Evolutionary conservation across 2,113 vertebrate species (phyloP), one percentile per base, ranked within the genome.

Genomic region (Thalassoma bifasciatum): DNA sequence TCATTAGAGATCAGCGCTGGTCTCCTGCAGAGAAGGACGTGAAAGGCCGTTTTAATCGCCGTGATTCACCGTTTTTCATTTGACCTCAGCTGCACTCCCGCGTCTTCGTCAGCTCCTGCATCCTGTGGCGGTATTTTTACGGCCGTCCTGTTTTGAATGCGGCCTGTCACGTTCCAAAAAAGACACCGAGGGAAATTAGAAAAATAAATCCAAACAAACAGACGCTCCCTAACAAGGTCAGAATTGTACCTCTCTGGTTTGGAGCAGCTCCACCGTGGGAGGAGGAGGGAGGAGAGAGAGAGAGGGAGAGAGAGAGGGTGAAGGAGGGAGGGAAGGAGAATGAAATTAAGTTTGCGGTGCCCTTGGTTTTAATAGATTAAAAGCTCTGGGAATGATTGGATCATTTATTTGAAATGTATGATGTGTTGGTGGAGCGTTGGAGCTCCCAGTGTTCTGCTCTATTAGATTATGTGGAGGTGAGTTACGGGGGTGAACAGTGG

Each of bases 341-440:
- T 54, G 24, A 89, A 91, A 90, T 90, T 67, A 37, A 82, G 89
- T 93, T 90, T 74, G 64, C 77, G 26, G 44, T 88, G 89, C 81
- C 83, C 86, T 92, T 90, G 86, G 78, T 79, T 92, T 92, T 85
- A 89, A 84, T 90, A 92, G 82, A 88, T 91, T 90, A 88, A 89
- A 89, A 93, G 89, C 88, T 88, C 82, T 71, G 60, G 56, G 52
- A 82, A 72, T 71, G 80, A 93, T 90, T 89, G 86, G 81, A 91
- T 92, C 79, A 84, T 79, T 85, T 51, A 74, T 88, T 84, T 78
- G 80, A 89, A 88, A 86, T 61, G 76, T 79, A 87, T 78, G 76
- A 70, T 64, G 85, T 77, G 58, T 58, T 68, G 46, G 30, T 58
- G 21, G 72, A 72, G 81, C 56, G 30, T 47, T 63, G 44, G 30